phyloP scores from a whole-genome alignment of 1,140 invertebrate genomes.

The Adoxophyes honmai region DNA sequence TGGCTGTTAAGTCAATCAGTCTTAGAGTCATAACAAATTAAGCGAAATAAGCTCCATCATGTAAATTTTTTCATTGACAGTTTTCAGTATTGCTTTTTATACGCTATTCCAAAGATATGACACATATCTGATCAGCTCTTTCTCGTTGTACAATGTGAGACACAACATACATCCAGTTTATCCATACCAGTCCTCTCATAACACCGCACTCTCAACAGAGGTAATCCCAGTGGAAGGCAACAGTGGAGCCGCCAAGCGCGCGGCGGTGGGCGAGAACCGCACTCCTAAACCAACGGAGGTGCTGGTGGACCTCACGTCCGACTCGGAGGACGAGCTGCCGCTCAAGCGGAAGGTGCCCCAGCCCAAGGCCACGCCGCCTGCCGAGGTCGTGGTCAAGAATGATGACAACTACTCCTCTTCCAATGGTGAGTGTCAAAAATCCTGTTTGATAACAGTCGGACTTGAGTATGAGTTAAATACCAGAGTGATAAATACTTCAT shows the following conservation, averaged over 20 bases:
- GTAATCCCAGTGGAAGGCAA: slow-evolving; percentile 65
- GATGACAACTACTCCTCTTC: slow-evolving; percentile 50
- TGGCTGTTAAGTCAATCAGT: too few species aligned
- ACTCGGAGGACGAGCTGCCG: slow-evolving; percentile 71
- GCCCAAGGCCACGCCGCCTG: slow-evolving; percentile 43
- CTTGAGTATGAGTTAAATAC: too few species aligned
- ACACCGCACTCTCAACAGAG: slow-evolving; percentile 38
- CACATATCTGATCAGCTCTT: too few species aligned
- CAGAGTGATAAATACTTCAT: too few species aligned
- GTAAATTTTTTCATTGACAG: too few species aligned
- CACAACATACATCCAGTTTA: too few species aligned
- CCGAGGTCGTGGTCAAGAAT: slow-evolving; percentile 35
- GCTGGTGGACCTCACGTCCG: slow-evolving; percentile 69
- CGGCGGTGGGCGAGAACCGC: slow-evolving; percentile 52
- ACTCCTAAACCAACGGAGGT: slow-evolving; percentile 50
- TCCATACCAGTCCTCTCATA: not conserved
- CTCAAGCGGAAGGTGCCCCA: slow-evolving; percentile 65
- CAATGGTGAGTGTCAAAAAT: slow-evolving; percentile 39
- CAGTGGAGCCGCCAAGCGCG: slow-evolving; percentile 46
- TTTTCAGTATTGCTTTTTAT: too few species aligned
- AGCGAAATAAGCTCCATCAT: too few species aligned
- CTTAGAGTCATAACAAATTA: too few species aligned
- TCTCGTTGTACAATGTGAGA: too few species aligned
- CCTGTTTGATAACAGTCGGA: too few species aligned
- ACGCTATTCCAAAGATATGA: too few species aligned